Evolutionary conservation across 1,140 invertebrate species (phyloP), one percentile per base, ranked within the genome.

Genomic region (Cydia amplana): DNA sequence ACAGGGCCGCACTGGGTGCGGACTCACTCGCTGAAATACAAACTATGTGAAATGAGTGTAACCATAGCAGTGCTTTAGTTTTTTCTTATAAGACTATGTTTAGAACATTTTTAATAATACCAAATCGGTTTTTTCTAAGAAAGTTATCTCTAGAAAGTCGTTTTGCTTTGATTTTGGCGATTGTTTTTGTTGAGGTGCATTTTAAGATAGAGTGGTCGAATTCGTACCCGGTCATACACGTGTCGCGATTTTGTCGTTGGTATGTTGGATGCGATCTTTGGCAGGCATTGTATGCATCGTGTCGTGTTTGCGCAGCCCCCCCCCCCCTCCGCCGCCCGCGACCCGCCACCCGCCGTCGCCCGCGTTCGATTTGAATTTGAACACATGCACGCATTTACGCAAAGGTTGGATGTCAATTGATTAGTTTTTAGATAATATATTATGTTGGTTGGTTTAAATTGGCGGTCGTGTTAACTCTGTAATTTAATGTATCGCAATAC

Each of bases 241-340:
- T 91, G 90, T 87, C 90, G 87, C 77, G 76, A 65, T 81, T 82
- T 86, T 87, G 83, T 85, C 81, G 83, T 83, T 85, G 87, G 85
- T 85, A 92, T 91, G 90, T 88, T 89, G 43, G 86, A 92, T 91
- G 90, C 89, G 90, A 90, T 91, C 87, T 87, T 88, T 89, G 87
- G 87, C 89, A 88, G 85, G 87, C 89, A 90, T 90, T 91, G 88
- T 90, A 90, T 91, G 90, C 90, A 89, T 80, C 74, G 88, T 90
- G 89, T 80, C 74, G 88, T 90, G 89, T 92, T 91, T 89, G 89
- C 89, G 88, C 86, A 87, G 81, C 81, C 77, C 80, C 77, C 74
- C 81, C 77, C 80, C 77, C 79, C 64, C 74, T 73, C 4, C n/a
- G n/a, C n/a, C n/a, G n/a, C 82, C 55, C 78, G 73, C 78, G 77